A percentile compares a stretch with the other conserved stretches of the same genome.
phyloP scores from a whole-genome alignment of 2,797 vertebrate species.

The Discoglossus pictus region DNA sequence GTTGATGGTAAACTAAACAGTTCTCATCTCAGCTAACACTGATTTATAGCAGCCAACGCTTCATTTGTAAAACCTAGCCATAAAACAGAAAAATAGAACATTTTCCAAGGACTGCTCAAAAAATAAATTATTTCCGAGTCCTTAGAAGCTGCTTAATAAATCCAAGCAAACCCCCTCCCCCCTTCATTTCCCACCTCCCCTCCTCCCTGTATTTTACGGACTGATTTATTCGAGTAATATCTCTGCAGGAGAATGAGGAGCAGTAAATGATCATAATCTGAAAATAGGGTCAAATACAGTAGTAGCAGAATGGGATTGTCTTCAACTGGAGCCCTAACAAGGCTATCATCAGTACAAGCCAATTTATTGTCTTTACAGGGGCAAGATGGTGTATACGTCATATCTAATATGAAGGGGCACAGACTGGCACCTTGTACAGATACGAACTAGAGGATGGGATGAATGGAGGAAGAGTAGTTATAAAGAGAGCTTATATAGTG shows the following conservation, averaged over 20 bases:
- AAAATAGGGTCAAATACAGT: constrained; percentile 68
- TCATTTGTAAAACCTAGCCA: constrained; percentile 67
- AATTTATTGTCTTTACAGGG: not conserved
- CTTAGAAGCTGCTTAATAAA: constrained; percentile 73
- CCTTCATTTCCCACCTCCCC: constrained; percentile 57
- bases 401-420: too few species aligned
- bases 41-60: constrained; percentile 61
- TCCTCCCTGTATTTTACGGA: constrained; percentile 73
- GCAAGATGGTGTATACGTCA: too few species aligned
- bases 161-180: constrained; percentile 65
- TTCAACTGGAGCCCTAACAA: not conserved
- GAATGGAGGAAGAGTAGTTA: too few species aligned
- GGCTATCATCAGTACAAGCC: not conserved
- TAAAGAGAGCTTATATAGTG: too few species aligned
- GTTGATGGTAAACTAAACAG: constrained; percentile 64
- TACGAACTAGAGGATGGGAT: too few species aligned
- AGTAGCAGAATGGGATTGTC: constrained; percentile 31
- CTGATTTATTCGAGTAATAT: constrained; percentile 78
- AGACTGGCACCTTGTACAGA: too few species aligned
- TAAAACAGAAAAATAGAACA: constrained; percentile 65
- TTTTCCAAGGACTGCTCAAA: constrained; percentile 71
- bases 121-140: constrained; percentile 72
- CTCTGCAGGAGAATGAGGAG: constrained; percentile 68
- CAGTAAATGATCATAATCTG: constrained; percentile 74
- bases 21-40: constrained; percentile 64